Percentiles rank a stretch among this genome's conserved stretches.
phyloP scores from a whole-genome alignment of 2,888 invertebrate species.

The Rhaphigaster nebulosa region DNA sequence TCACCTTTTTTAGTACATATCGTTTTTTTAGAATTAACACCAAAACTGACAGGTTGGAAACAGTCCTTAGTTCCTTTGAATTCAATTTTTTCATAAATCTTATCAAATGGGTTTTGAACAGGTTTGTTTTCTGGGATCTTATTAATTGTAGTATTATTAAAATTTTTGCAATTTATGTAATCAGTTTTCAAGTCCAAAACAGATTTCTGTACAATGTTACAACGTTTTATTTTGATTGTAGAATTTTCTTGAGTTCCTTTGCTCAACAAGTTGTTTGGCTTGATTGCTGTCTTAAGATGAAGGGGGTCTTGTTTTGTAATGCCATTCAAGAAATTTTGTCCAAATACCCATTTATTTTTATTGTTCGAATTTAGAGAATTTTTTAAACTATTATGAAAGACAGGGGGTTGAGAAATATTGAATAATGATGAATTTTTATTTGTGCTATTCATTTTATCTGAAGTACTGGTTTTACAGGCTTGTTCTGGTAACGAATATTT shows the following conservation, averaged over 20 bases:
- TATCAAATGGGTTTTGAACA: neutral
- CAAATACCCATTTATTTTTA: constrained; percentile 31
- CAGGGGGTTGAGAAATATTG: constrained; percentile 8
- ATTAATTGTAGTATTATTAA: neutral
- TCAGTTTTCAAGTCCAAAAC: neutral
- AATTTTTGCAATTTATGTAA: neutral
- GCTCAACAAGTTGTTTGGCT: neutral
- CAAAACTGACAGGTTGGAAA: neutral
- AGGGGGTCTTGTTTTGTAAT: neutral
- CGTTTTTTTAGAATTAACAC: neutral
- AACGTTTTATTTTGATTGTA: neutral
- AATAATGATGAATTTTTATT: neutral
- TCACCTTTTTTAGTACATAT: neutral
- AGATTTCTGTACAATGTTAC: neutral
- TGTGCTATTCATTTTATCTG: neutral
- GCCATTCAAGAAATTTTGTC: neutral
- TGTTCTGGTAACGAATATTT: neutral
- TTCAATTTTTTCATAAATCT: neutral
- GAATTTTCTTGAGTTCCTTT: neutral
- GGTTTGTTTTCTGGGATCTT: neutral
- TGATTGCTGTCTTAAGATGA: neutral
- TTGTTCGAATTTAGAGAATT: neutral
- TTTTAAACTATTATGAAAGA: constrained; percentile 9
- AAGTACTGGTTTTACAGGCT: neutral
- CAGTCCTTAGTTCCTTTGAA: neutral